These are phyloP conservation scores for Semnornis frantzii DNA, from an alignment of 2,113 vertebrate genomes.

Conservation along the genomic window DNA sequence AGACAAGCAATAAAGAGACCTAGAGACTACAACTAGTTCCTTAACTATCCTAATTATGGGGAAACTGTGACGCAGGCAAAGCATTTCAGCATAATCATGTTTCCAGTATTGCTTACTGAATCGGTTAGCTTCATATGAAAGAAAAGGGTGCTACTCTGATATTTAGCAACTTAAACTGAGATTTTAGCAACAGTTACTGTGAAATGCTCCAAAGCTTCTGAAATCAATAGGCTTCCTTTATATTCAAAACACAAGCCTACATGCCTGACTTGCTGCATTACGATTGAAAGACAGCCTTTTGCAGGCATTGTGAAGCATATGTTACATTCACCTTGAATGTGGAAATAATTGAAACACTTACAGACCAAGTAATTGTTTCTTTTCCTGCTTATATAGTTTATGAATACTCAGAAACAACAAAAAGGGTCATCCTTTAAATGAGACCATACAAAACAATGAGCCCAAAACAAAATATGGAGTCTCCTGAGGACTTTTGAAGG, in stretches of 20 bases:
- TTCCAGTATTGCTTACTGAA: not conserved
- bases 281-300: not conserved
- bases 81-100: not conserved
- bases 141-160: not conserved
- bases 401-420: not conserved
- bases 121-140: not conserved
- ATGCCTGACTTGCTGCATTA: not conserved
- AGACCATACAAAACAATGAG: not conserved
- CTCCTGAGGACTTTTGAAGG: not conserved
- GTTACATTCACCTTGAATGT: not conserved
- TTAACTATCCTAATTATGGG: not conserved
- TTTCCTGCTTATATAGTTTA: not conserved
- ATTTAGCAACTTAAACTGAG: not conserved
- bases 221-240: not conserved
- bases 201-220: not conserved
- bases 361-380: not conserved
- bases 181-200: not conserved
- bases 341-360: not conserved
- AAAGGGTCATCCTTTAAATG: not conserved
- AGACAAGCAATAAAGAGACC: not conserved
- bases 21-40: not conserved
- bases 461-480: not conserved
- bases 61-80: not conserved
- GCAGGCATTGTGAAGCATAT: not conserved
- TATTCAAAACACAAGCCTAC: not conserved